Percentiles rank a stretch among this genome's conserved stretches.
Conservation (phyloP, 2,113 vertebrate genomes). For the Pelecanoides urinatrix region DNA sequence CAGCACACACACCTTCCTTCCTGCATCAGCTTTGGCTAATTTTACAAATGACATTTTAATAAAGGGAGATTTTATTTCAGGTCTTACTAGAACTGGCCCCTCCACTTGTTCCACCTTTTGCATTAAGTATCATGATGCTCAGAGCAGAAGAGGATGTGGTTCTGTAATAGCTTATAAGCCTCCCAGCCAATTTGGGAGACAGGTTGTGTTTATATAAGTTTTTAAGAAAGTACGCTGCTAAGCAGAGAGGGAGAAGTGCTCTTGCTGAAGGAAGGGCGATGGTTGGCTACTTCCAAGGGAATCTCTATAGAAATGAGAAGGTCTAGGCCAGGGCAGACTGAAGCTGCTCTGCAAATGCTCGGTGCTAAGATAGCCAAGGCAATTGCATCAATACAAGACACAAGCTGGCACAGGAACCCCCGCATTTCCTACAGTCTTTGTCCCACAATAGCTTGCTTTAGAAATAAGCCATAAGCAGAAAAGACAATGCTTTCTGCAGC, state of each 20-base stretch:
- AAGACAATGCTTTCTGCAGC: background rate
- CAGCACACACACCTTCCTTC: background rate
- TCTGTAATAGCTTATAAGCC: rapidly evolving
- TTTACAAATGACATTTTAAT: background rate
- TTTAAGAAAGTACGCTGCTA: background rate
- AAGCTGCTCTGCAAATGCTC: background rate
- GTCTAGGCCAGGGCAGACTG: background rate
- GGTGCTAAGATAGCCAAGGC: background rate
- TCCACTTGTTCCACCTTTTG: background rate
- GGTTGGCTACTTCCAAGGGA: background rate
- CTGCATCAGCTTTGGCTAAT: background rate
- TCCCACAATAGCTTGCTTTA: rapidly evolving
- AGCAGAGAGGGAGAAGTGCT: background rate
- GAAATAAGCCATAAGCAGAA: background rate
- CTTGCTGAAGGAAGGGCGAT: background rate
- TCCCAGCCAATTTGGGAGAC: background rate
- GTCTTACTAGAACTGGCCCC: background rate
- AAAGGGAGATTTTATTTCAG: background rate
- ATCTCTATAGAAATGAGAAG: background rate
- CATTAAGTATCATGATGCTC: background rate
- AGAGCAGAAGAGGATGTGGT: background rate
- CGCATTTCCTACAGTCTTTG: rapidly evolving
- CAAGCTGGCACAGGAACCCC: background rate
- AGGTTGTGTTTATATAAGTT: background rate
- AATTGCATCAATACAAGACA: background rate